phyloP scores from a whole-genome alignment of 2,888 invertebrate species.

The Bombyx huttoni region DNA sequence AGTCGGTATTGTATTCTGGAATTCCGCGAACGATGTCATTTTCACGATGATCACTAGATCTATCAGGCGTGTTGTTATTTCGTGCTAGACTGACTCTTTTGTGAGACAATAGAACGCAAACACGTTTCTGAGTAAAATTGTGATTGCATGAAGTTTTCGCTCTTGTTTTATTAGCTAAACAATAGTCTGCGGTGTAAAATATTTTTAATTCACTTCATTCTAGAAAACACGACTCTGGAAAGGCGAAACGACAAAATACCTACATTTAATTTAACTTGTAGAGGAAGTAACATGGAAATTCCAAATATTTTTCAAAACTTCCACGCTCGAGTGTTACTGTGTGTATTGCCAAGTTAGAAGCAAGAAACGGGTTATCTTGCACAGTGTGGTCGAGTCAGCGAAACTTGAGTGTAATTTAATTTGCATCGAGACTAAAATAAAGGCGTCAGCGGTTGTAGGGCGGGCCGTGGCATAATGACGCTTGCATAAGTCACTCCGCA shows the following conservation, averaged over 20 bases:
- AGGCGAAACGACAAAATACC: too few relatives aligned
- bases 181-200: too few relatives aligned
- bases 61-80: constrained; percentile 50
- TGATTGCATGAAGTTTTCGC: too few relatives aligned
- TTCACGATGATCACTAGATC: constrained; percentile 52
- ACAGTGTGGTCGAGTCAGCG: constrained; percentile 46
- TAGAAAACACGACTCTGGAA: neutral
- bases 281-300: neutral
- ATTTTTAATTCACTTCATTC: too few relatives aligned
- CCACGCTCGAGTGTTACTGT: neutral
- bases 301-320: neutral
- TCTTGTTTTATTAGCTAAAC: too few relatives aligned
- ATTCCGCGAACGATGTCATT: constrained; percentile 44
- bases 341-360: constrained; percentile 2
- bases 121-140: too few relatives aligned
- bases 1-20: constrained; percentile 59
- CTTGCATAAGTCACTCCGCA: constrained; percentile 25
- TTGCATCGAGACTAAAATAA: constrained; percentile 51
- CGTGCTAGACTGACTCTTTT: constrained; percentile 12
- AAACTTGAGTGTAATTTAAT: constrained; percentile 59
- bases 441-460: constrained; percentile 32
- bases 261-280: neutral
- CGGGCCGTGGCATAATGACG: constrained; percentile 23
- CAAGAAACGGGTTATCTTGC: constrained; percentile 40
- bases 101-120: too few relatives aligned